Evolutionary conservation across 1,140 invertebrate species (phyloP).

Genomic region (Drosophila teissieri): DNA sequence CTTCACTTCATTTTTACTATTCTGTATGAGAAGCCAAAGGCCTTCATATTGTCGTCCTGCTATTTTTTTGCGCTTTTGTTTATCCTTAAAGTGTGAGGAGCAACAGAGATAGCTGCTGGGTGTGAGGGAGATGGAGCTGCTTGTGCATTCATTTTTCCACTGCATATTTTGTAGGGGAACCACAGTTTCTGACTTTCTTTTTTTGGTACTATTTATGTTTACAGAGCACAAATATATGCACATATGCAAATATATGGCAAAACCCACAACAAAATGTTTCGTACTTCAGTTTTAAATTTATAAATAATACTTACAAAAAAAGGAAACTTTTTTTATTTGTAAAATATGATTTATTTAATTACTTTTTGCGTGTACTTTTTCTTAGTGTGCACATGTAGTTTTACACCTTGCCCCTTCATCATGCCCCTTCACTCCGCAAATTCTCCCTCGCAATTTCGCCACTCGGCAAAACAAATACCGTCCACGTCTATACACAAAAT

Average conservation of each 20-base stretch:
- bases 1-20: constrained; percentile 51
- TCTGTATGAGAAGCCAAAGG: constrained; percentile 6
- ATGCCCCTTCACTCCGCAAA: background rate
- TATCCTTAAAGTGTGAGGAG: constrained; percentile 32
- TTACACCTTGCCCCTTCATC: background rate
- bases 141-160: constrained; percentile 13
- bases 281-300: no score
- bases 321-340: no score
- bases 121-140: constrained; percentile 1
- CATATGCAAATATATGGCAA: no score
- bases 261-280: no score
- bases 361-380: no score
- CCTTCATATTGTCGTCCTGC: constrained; percentile 21
- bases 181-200: constrained; percentile 44
- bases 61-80: constrained; percentile 67
- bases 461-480: constrained; percentile 75
- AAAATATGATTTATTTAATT: no score
- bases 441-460: constrained; percentile 27
- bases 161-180: constrained; percentile 6
- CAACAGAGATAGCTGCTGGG: background rate
- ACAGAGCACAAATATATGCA: constrained; percentile 8
- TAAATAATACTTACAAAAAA: no score
- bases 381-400: constrained; percentile 4
- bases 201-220: constrained; percentile 64
- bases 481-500: constrained; percentile 82